Evolutionary conservation across 2,797 vertebrate genomes (phyloP).

Genomic region (Acrocephalus scirpaceus): DNA sequence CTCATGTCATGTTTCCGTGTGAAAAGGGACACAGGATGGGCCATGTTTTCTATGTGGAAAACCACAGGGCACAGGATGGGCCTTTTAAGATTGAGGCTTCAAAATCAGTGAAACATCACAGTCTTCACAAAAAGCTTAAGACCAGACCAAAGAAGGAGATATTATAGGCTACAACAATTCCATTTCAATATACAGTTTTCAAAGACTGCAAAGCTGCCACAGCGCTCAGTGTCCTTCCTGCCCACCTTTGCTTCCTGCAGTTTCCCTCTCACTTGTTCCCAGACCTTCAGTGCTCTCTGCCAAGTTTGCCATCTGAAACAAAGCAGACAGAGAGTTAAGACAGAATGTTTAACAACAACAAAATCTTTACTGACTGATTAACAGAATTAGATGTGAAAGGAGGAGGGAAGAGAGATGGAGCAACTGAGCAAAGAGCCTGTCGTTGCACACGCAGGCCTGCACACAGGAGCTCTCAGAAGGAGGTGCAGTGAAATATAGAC

Average conservation of each 20-base stretch:
- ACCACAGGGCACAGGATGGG: neutral
- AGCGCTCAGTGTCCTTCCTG: neutral
- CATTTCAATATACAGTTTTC: neutral
- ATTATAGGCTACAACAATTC: neutral
- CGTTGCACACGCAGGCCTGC: rapidly evolving
- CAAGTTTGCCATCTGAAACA: constrained; percentile 44
- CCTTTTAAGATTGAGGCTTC: neutral
- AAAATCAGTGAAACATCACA: neutral
- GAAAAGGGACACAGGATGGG: neutral
- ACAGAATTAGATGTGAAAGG: neutral
- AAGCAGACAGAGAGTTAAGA: neutral
- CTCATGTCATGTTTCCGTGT: rapidly evolving
- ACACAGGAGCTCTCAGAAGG: neutral
- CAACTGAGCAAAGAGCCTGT: neutral
- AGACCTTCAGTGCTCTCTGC: neutral
- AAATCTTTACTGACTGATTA: neutral
- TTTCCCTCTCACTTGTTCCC: constrained; percentile 7
- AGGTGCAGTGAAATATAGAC: neutral
- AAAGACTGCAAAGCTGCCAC: neutral
- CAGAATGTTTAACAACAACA: neutral
- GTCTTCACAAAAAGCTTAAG: neutral
- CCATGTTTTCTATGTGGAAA: neutral
- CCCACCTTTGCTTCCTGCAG: constrained; percentile 64
- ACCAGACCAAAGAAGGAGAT: neutral
- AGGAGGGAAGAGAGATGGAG: neutral